Evolutionary conservation across 2,888 invertebrate species (phyloP).

Genomic region (Galerucella nymphaeae): DNA sequence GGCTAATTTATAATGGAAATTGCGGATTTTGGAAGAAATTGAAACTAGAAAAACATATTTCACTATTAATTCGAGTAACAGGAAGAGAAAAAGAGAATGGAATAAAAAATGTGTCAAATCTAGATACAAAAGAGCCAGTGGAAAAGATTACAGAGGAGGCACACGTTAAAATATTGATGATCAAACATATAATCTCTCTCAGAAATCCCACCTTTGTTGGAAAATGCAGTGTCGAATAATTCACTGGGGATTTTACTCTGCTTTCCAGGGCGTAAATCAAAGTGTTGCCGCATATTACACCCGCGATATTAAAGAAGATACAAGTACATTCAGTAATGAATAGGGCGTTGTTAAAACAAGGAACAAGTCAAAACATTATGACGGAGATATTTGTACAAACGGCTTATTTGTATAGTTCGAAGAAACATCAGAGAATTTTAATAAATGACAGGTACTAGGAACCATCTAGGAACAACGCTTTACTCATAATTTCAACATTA

Average conservation of each 20-base stretch:
- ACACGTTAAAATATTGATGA: slow-evolving; percentile 48
- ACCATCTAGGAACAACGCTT: no score
- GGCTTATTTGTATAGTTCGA: background rate
- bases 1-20: no score
- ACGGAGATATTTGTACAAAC: background rate
- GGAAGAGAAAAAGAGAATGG: background rate
- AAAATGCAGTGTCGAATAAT: slow-evolving; percentile 45
- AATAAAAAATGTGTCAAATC: background rate
- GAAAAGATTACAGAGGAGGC: slow-evolving; percentile 29
- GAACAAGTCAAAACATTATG: background rate
- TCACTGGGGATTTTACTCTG: slow-evolving; percentile 43
- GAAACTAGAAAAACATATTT: no score
- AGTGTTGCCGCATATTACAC: slow-evolving; percentile 42
- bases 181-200: slow-evolving; percentile 45
- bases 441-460: no score
- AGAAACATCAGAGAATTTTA: background rate
- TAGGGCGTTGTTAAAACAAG: background rate
- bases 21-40: no score
- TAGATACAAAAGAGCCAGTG: slow-evolving; percentile 9
- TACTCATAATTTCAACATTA: no score
- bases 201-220: slow-evolving; percentile 46
- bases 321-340: slow-evolving; percentile 26
- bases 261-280: slow-evolving; percentile 46
- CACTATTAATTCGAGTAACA: no score
- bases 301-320: slow-evolving; percentile 42